Evolutionary conservation across 2,113 vertebrate genomes (phyloP), one percentile per base, ranked within the genome.

Genomic region (Herpetotheres cachinnans): DNA sequence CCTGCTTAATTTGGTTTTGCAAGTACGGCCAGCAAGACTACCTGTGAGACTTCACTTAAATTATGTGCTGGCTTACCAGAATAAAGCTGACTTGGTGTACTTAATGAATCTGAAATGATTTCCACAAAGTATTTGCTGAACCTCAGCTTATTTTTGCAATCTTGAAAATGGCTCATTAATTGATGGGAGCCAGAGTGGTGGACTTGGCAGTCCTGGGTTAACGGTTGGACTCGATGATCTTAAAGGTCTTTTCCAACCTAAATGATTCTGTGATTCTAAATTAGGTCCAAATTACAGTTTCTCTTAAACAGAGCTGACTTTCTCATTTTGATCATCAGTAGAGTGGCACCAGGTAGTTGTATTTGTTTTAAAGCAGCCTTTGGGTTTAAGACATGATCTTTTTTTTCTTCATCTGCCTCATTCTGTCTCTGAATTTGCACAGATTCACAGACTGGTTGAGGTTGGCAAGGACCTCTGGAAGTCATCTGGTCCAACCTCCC

Each of bases 101-200:
- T 71, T 91, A 89, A 95, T 95, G 76, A 96, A 47, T 95, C 82
- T 74, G 10, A 89, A 92, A 55, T 67, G 26, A 52, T 90, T 92
- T 26, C 88, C 80, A 63, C 3, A 1, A 40, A 63, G 7, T 3
- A 50, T 86, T 91, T 95, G 83, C 83, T 95, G 91, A 97, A 59
- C 6, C 55, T 88, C 90, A 93, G 80, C 89, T 90, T 36, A 6
- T 94, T 97, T 93, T 13, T 89, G 44, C 67, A 44, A 0, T 78
- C 76, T 89, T 65, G 59, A 69, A 17, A 92, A 34, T 1, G 56
- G 46, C 54, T 83, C 69, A 20, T 86, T 96, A 93, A 81, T 89
- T 97, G 91, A 55, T 67, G 80, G 69, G 67, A 86, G 88, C 16
- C 46, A 6, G 42, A 42, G 42, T 14, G 42, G 42, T 42, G 42